Percentiles rank a stretch among this genome's conserved stretches.
These are phyloP conservation scores for Zapornia atra DNA, from an alignment of 2,113 vertebrate species.

Conservation along the genomic window DNA sequence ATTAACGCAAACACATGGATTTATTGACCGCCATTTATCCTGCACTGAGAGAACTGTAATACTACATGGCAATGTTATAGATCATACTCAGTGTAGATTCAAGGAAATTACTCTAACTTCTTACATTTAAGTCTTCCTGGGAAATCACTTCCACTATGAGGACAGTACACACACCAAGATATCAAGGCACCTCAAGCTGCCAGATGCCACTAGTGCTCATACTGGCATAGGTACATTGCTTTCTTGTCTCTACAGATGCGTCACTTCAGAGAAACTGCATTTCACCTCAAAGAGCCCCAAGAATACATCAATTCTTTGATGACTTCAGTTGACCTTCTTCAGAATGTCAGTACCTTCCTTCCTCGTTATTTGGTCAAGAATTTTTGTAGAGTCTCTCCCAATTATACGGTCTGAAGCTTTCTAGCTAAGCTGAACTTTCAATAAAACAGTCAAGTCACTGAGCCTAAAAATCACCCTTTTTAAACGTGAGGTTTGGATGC, in stretches of 20 bases:
- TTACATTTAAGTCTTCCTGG: not conserved
- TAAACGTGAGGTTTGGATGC: not conserved
- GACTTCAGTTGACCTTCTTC: not conserved
- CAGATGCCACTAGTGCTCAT: not conserved
- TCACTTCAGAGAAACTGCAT: not conserved
- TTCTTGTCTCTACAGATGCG: not conserved
- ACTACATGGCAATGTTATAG: not conserved
- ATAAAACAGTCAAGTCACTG: not conserved
- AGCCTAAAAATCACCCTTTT: not conserved
- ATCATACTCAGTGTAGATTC: not conserved
- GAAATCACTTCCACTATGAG: not conserved
- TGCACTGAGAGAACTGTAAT: rapidly evolving
- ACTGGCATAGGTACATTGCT: rapidly evolving
- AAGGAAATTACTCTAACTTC: not conserved
- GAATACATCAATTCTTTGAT: not conserved
- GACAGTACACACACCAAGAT: not conserved
- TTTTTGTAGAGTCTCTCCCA: not conserved
- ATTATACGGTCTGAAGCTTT: not conserved
- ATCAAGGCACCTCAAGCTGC: not conserved
- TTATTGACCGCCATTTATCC: not conserved
- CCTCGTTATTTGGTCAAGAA: not conserved
- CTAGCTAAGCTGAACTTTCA: not conserved
- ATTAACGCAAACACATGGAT: not conserved
- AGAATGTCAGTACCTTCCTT: not conserved
- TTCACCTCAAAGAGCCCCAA: not conserved